These are phyloP conservation scores for Ptyas mucosa DNA, from an alignment of 2,113 vertebrate species.

Conservation along the genomic window DNA sequence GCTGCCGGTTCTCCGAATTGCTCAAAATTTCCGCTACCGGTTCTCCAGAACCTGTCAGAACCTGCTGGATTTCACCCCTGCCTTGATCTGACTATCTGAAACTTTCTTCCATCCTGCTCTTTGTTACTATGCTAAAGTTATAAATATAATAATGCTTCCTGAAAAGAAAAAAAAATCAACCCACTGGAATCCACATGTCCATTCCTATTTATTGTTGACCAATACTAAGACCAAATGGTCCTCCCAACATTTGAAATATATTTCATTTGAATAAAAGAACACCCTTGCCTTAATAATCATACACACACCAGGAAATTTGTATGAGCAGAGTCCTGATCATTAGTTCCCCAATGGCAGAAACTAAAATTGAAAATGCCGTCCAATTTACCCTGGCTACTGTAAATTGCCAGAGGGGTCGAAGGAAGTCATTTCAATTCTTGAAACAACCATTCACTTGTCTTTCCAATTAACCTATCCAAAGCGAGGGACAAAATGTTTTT, in stretches of 20 bases:
- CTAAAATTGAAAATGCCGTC: constrained; percentile 34
- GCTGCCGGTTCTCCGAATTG: no score
- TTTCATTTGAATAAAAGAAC: neutral
- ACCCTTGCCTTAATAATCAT: constrained; percentile 16
- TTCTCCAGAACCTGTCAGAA: no score
- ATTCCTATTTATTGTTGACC: neutral
- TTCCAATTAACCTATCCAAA: constrained; percentile 34
- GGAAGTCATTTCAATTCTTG: constrained; percentile 32
- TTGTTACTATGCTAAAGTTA: neutral
- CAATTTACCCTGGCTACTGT: constrained; percentile 25
- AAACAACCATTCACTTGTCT: constrained; percentile 25
- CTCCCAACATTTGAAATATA: neutral
- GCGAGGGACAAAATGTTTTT: constrained; percentile 18
- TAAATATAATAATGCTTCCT: neutral
- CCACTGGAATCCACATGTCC: neutral
- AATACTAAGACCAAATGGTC: neutral
- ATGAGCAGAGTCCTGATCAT: constrained; percentile 31
- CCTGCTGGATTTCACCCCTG: no score
- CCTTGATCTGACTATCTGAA: no score
- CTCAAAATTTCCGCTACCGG: no score
- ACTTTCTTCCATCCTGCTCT: neutral
- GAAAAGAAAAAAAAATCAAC: neutral
- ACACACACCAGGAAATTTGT: constrained; percentile 15
- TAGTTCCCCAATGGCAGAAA: constrained; percentile 19
- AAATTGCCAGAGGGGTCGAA: constrained; percentile 20